A percentile compares a stretch with the other conserved stretches of the same genome.
Evolutionary conservation across 2,113 vertebrate genomes (phyloP).

Genomic region (Girardinichthys multiradiatus): DNA sequence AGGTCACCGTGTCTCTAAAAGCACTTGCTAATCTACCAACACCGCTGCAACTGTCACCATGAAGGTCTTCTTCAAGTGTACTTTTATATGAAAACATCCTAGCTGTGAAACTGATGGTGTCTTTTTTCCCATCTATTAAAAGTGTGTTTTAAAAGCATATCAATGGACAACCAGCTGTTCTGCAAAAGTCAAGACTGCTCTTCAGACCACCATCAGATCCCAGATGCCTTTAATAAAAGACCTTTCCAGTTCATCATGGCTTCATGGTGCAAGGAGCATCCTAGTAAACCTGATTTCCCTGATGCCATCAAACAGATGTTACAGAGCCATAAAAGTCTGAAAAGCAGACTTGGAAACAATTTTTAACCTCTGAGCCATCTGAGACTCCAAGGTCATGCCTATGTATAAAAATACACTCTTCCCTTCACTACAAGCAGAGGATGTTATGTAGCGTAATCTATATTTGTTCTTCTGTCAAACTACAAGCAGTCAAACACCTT

Average conservation of each 20-base stretch:
- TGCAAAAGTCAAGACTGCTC: neutral
- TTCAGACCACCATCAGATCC: neutral
- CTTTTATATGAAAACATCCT: neutral
- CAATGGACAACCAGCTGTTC: neutral
- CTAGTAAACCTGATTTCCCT: neutral
- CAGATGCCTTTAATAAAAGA: neutral
- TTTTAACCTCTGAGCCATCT: neutral
- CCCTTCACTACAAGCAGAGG: neutral
- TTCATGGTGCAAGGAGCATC: neutral
- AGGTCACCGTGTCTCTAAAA: neutral
- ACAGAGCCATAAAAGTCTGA: neutral
- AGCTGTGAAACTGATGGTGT: neutral
- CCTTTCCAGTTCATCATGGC: neutral
- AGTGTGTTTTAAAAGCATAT: neutral
- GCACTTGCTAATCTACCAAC: neutral
- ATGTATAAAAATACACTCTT: neutral
- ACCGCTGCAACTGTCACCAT: neutral
- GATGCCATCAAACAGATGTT: neutral
- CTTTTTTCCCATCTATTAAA: neutral
- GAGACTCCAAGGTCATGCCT: neutral
- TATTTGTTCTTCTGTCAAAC: neutral
- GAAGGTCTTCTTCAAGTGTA: neutral
- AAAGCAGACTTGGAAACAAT: neutral
- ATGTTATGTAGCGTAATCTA: neutral
- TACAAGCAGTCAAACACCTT: neutral